Conservation (phyloP, 2,797 vertebrate genomes). For the Austrolebias charrua region DNA sequence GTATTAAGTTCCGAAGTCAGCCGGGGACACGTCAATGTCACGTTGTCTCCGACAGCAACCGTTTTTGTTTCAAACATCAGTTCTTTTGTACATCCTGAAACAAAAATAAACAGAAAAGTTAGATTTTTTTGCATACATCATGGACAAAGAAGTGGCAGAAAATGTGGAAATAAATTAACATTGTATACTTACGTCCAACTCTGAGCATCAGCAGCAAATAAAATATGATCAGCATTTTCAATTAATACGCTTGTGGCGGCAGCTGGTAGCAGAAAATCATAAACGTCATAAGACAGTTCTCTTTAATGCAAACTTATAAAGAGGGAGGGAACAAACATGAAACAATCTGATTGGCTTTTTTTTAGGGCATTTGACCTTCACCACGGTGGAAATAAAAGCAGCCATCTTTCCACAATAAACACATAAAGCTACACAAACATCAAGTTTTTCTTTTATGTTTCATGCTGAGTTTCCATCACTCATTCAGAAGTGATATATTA, state of each 20-base stretch:
- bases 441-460: neutral
- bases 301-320: conserved; percentile 3
- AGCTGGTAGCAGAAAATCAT: neutral
- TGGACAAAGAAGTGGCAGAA: too few relatives aligned
- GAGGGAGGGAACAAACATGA: conserved; percentile 27
- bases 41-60: conserved; percentile 18
- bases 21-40: conserved; percentile 12
- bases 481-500: neutral
- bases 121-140: too few relatives aligned
- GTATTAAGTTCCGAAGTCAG: accelerated
- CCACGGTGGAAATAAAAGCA: conserved; percentile 27
- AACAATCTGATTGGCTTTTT: conserved; percentile 30
- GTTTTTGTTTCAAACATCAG: conserved; percentile 4
- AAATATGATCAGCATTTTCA: conserved; percentile 4
- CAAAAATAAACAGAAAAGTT: neutral
- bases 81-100: neutral
- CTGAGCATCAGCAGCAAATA: neutral
- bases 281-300: neutral
- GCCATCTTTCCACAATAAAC: neutral
- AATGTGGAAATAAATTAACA: neutral
- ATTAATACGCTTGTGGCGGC: neutral
- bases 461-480: neutral
- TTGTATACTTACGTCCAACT: conserved; percentile 1
- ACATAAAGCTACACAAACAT: conserved; percentile 4
- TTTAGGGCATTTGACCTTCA: neutral